Evolutionary conservation across 23 tunicate genomes (phyloP).

Genomic region (Trididemnum miniatum): DNA sequence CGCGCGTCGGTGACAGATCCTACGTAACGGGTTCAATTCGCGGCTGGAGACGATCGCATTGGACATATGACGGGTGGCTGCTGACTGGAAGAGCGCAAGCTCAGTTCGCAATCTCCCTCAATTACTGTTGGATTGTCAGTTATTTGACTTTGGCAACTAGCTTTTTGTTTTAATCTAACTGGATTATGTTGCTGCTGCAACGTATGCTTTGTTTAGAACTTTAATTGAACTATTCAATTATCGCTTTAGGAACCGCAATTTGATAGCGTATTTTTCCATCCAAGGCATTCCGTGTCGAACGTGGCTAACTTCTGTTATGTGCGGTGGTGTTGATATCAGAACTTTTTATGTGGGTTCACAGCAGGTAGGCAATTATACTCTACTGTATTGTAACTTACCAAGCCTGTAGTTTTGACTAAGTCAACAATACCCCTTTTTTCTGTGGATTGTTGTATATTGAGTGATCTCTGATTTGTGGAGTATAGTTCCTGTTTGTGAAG

Average conservation of each 20-base stretch:
- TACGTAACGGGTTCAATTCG: no score
- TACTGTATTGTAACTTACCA: neutral
- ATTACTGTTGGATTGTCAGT: no score
- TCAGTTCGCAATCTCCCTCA: no score
- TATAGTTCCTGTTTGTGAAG: neutral
- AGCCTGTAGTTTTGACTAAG: neutral
- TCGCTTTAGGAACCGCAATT: slow-evolving; percentile 69
- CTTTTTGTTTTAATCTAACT: no score
- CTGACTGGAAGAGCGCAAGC: no score
- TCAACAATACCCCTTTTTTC: neutral
- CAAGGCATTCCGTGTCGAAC: slow-evolving; percentile 31
- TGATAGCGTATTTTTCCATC: slow-evolving; percentile 56
- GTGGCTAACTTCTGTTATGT: slow-evolving; percentile 72
- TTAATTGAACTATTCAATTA: no score
- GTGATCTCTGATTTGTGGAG: neutral
- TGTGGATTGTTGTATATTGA: neutral
- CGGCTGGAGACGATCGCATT: no score
- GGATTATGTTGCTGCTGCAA: no score
- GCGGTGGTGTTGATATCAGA: slow-evolving; percentile 85
- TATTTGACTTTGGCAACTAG: no score
- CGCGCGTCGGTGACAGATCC: no score
- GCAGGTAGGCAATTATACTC: slow-evolving; percentile 36
- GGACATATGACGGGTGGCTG: no score
- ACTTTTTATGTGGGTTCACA: slow-evolving; percentile 79
- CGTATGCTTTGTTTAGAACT: no score